Conservation (phyloP, 2,797 vertebrate genomes). For the Capromys pilorides region DNA sequence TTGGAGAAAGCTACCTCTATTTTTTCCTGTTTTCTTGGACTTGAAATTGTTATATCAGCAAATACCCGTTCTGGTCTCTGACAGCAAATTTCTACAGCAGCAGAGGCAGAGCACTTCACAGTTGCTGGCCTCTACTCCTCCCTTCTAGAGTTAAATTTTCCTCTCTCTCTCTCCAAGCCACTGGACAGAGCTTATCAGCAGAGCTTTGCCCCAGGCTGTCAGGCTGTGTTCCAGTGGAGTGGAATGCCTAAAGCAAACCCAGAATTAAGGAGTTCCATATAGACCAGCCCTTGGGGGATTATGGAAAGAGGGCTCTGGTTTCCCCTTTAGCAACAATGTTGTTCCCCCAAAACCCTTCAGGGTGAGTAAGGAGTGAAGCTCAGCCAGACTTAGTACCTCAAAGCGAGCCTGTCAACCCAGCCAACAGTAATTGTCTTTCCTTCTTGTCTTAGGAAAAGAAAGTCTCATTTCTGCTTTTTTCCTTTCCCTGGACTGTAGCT, state of each 20-base stretch:
- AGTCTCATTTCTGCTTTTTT: slow-evolving; percentile 52
- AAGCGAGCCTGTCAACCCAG: slow-evolving; percentile 48
- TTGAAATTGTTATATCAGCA: not conserved
- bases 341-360: slow-evolving; percentile 47
- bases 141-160: not conserved
- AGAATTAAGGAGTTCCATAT: slow-evolving; percentile 56
- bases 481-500: not conserved
- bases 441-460: slow-evolving; percentile 59
- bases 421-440: slow-evolving; percentile 51
- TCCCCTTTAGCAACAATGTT: slow-evolving; percentile 62
- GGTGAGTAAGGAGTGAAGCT: slow-evolving; percentile 29
- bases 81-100: not conserved
- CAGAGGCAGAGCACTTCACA: not conserved
- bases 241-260: slow-evolving; percentile 61
- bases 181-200: slow-evolving; percentile 23
- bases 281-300: not conserved
- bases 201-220: slow-evolving; percentile 35
- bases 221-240: slow-evolving; percentile 7
- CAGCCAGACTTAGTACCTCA: slow-evolving; percentile 50
- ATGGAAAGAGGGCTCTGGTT: slow-evolving; percentile 49
- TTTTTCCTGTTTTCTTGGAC: not conserved
- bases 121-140: not conserved
- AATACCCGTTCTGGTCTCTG: not conserved
- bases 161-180: not conserved
- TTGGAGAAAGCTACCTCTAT: not conserved